Base-by-base conservation (phyloP, 2,888 invertebrate species). In the Drosophila suboccidentalis region DNA sequence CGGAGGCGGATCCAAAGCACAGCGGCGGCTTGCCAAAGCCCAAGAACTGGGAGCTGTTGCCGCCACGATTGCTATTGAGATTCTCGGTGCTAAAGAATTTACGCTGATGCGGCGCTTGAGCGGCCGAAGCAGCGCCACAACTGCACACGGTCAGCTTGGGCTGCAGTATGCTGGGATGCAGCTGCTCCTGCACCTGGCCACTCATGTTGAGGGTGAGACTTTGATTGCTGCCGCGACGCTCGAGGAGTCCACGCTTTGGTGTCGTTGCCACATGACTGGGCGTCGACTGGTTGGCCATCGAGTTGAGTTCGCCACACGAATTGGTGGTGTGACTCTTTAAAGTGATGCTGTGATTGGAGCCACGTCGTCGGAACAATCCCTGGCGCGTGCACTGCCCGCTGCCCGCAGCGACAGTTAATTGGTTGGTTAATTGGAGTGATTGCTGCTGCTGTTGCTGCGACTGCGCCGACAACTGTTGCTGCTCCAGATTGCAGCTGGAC, bases 151-250 rank as follows among this genome's bases (percentile, higher is more conserved):
- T 76, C 2, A 85, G 57, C 44, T 81, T 89, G 1, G 84, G 83
- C 4, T 83, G 82, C 49, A 4, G 61, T 10, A 29, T 43, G 50
- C 19, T 19, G 57, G 39, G 22, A 4, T 44, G 53, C 36, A 58
- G 8, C 11, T 51, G 78, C 71, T 78, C 64, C 80, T 61, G 19
- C 70, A 53, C 41, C 60, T 76, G 57, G 53, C 76, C 71, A 15
- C 74, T 50, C 90, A 95, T 94, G 66, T 97, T 97, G 22, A 98
- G 95, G 0, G 98, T 98, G 2, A 98, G 93, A 62, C 97, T 97
- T 0, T 98, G 97, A 90, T 97, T 98, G 1, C 98, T 98, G 55
- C 98, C 98, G 59, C 98, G 94, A 29, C 98, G 94, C 90, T 97
- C 97, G 5, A 97, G 93, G 1, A 97, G 92, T 9, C 97, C 96